phyloP scores from a whole-genome alignment of 2,797 vertebrate genomes.

The Microctenopoma lineatum region DNA sequence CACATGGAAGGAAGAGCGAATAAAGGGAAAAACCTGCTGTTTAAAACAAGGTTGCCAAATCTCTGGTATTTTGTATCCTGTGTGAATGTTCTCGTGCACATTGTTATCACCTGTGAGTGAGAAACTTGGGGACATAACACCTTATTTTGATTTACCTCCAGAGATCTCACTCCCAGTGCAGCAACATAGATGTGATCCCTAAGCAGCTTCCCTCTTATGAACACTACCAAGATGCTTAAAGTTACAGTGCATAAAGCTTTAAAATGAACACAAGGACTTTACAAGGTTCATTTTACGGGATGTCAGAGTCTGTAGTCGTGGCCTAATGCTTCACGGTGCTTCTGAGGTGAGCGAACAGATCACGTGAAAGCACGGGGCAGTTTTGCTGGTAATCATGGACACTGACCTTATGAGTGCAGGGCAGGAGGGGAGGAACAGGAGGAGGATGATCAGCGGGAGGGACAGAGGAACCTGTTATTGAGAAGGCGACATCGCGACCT shows the following conservation, averaged over 20 bases:
- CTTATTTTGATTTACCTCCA: background rate
- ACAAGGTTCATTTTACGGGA: constrained; percentile 25
- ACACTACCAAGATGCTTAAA: background rate
- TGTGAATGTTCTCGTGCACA: background rate
- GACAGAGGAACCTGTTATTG: constrained; percentile 48
- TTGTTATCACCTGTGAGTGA: constrained; percentile 20
- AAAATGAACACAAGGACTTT: constrained; percentile 22
- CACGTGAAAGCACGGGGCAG: constrained; percentile 9
- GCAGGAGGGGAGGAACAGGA: constrained; percentile 39
- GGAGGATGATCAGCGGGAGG: constrained; percentile 51
- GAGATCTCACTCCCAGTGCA: background rate
- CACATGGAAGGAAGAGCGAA: background rate
- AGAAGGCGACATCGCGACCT: constrained; percentile 56
- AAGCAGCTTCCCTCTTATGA: background rate
- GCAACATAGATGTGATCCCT: background rate
- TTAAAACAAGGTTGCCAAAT: background rate
- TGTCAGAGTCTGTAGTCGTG: constrained; percentile 10
- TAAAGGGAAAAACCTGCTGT: background rate
- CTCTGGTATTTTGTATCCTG: constrained; percentile 1
- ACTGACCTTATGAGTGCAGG: constrained; percentile 53
- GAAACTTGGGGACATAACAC: background rate
- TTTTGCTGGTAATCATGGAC: constrained; percentile 37
- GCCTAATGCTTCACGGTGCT: constrained; percentile 7
- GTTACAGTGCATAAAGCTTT: background rate
- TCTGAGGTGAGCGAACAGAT: constrained; percentile 10